Base-by-base conservation (phyloP, 1,140 invertebrate genomes). In the Hirudo medicinalis region DNA sequence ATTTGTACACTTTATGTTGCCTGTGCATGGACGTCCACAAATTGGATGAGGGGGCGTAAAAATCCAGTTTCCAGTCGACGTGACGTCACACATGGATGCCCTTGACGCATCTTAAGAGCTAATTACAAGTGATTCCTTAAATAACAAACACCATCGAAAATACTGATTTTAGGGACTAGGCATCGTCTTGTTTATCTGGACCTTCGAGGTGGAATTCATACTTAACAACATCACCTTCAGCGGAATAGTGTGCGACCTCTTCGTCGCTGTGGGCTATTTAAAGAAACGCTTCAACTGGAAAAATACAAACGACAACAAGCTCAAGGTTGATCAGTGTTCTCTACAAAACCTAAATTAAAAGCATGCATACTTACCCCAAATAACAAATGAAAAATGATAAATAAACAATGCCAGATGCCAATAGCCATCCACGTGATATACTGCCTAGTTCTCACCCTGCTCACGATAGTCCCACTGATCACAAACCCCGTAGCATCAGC, bases 321-420 rank as follows among this genome's bases (percentile, higher is more conserved):
- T 63, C 0, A 32, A 11, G 22, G 57, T 63, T 60, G 15, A 6
- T 27, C 5, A 6, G n/a, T 15, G n/a, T n/a, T n/a, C n/a, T n/a
- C n/a, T n/a, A n/a, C n/a, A n/a, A n/a, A n/a, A n/a, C 25, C 54
- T 9, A 5, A 57, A 25, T 57, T 25, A 25, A 57, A 57, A 57
- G 5, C 9, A 36, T 36, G 54, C 54, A n/a, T 4, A 57, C 54
- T n/a, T 57, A n/a, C n/a, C n/a, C n/a, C 54, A 2, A 57, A 57
- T 5, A 5, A 2, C 5, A 25, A 25, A n/a, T 57, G 25, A 57
- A 57, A 57, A 25, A 4, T n/a, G 2, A 2, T n/a, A 9, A 3
- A 3, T 20, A 57, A 63, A 63, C 57, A n/a, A n/a, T n/a, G n/a
- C n/a, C n/a, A 63, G 57, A 32, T 32, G 22, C 57, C 57, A 63